These are phyloP conservation scores for Luidia sarsii DNA, from an alignment of 53 echinoderm and acorn worm species.

Conservation along the genomic window DNA sequence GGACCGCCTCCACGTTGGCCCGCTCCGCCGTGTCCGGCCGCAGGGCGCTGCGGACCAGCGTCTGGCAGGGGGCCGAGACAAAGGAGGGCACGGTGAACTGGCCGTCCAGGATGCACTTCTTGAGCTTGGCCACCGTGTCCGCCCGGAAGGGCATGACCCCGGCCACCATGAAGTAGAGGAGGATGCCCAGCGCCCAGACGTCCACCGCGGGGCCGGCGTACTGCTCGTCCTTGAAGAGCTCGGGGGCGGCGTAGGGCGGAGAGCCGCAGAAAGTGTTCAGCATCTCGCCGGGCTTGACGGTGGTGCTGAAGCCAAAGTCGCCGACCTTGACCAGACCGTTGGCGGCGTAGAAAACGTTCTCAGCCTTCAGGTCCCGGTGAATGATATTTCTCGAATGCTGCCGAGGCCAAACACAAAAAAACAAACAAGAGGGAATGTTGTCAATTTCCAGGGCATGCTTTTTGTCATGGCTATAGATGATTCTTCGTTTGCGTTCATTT, in stretches of 20 bases:
- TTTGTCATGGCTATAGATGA: too few relatives aligned
- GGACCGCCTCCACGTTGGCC: slow-evolving; percentile 68
- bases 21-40: slow-evolving; percentile 76
- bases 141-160: slow-evolving; percentile 99
- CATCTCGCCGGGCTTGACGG: slow-evolving; percentile 77
- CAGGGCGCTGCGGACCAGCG: slow-evolving; percentile 72
- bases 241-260: slow-evolving; percentile 97
- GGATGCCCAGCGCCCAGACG: slow-evolving; percentile 96
- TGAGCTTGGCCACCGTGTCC: slow-evolving; percentile 97
- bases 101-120: slow-evolving; percentile 97
- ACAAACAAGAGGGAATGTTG: slow-evolving; percentile 1
- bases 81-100: slow-evolving; percentile 87
- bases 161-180: slow-evolving; percentile 96
- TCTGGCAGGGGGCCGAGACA: slow-evolving; percentile 74
- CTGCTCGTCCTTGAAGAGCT: slow-evolving; percentile 98
- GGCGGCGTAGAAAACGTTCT: slow-evolving; percentile 96
- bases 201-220: slow-evolving; percentile 92
- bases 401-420: neutral
- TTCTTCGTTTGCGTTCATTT: too few relatives aligned
- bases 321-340: slow-evolving; percentile 98
- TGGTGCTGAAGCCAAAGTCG: slow-evolving; percentile 98
- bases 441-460: too few relatives aligned
- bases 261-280: slow-evolving; percentile 99
- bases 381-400: slow-evolving; percentile 96
- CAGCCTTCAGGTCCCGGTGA: slow-evolving; percentile 95